Base-by-base conservation (phyloP, 1,140 invertebrate genomes). In the Orchesella cincta region DNA sequence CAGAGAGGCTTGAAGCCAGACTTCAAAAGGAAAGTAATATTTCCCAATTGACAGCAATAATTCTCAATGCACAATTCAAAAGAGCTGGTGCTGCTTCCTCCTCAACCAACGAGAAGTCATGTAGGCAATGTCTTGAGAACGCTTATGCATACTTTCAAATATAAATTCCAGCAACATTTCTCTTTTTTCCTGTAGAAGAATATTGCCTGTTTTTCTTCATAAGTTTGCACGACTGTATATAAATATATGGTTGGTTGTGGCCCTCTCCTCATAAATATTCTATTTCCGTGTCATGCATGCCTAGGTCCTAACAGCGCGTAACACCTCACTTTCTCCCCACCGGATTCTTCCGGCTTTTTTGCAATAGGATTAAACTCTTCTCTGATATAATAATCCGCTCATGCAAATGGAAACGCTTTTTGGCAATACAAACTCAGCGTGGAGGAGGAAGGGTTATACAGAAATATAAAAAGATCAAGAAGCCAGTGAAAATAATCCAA, bases 271-370 rank as follows among this genome's bases (percentile, higher is more conserved):
- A 57, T 57, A 57, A 57, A 57, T 57, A 57, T 57, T 57, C 52
- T 57, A 57, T 57, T 57, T 57, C 52, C 52, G 52, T 57, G 52
- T 23, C 52, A 57, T 57, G 52, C 52, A 57, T 57, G 52, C 52
- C 52, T 57, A 23, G 52, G 23, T 57, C 52, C 52, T 57, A 57
- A 57, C 52, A 57, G 52, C 52, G 52, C 52, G 52, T 57, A n/a
- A 57, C 52, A 57, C 52, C 52, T 57, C 52, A n/a, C 52, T 57
- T 23, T 57, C 52, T 57, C 23, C 23, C 52, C 8, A 26, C 5
- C 52, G 23, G 23, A 26, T 57, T 26, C 52, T 57, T 57, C 23
- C 52, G 39, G 14, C 52, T 18, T 57, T 26, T 57, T 57, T 57
- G 23, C 52, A 57, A 46, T 46, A 46, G 39, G 39, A 46, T 46